Evolutionary conservation across 2,888 invertebrate genomes (phyloP).

Genomic region (Oasisia sp.): DNA sequence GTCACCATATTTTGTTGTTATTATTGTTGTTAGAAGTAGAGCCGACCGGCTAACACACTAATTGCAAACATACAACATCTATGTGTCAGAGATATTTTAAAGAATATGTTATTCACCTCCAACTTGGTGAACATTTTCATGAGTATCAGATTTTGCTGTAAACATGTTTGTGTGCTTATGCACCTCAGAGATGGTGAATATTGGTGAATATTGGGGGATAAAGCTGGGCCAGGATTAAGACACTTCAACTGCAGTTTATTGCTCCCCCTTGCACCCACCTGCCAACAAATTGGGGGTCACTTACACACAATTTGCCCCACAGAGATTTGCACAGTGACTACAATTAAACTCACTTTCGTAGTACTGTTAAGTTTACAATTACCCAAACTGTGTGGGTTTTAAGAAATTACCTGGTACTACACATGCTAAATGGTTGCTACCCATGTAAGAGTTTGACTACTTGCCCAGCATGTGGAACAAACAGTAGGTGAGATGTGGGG

Average conservation of each 20-base stretch:
- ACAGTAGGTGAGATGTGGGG: no score
- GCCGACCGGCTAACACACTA: neutral
- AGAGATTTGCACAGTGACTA: no score
- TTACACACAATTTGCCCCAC: neutral
- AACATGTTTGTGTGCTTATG: no score
- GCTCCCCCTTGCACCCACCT: no score
- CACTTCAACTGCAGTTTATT: no score
- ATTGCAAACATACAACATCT: neutral
- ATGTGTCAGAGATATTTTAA: neutral
- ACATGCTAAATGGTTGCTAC: neutral
- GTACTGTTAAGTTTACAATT: neutral
- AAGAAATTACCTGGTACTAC: neutral
- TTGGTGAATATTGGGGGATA: no score
- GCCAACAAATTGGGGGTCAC: no score
- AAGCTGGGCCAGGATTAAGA: no score
- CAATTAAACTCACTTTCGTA: neutral
- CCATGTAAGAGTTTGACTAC: neutral
- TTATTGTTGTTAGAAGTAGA: neutral
- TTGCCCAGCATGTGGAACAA: neutral
- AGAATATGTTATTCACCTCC: neutral
- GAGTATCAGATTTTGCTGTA: no score
- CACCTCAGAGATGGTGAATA: no score
- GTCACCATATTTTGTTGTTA: no score
- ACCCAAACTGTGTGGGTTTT: neutral
- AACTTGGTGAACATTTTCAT: no score